Evolutionary conservation across 2,888 invertebrate species (phyloP).

Genomic region (Choreutis nemorana): DNA sequence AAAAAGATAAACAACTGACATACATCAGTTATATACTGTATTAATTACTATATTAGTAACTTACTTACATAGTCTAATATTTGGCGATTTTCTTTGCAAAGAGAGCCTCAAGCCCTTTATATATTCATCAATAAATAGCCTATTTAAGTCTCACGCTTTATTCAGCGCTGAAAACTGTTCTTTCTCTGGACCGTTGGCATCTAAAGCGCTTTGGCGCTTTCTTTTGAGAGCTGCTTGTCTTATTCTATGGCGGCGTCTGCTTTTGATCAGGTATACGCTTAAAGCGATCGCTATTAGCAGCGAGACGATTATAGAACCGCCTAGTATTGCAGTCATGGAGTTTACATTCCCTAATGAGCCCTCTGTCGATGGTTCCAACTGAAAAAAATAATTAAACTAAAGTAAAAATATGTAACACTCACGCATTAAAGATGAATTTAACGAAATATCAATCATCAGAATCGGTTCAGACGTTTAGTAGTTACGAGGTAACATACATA

Average conservation of each 20-base stretch:
- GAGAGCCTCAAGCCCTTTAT: too few species aligned
- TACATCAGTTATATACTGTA: too few species aligned
- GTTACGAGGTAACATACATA: too few species aligned
- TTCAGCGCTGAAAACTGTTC: constrained; percentile 44
- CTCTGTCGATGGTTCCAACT: constrained; percentile 39
- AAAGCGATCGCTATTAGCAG: constrained; percentile 37
- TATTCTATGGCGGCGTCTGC: constrained; percentile 30
- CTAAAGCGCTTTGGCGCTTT: constrained; percentile 38
- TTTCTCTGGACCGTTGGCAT: constrained; percentile 34
- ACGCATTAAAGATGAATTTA: too few species aligned
- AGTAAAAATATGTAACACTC: not conserved
- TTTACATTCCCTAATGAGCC: constrained; percentile 17
- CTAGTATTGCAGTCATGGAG: constrained; percentile 34
- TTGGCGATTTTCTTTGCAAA: too few species aligned
- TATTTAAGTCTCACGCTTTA: constrained; percentile 28
- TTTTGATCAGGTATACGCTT: constrained; percentile 37
- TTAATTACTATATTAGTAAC: too few species aligned
- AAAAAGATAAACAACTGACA: too few species aligned
- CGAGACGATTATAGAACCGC: constrained; percentile 30
- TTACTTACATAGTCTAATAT: too few species aligned
- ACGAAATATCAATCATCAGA: too few species aligned
- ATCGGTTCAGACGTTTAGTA: too few species aligned
- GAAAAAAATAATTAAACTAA: constrained; percentile 15
- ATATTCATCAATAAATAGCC: too few species aligned
- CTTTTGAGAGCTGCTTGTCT: constrained; percentile 35